These are phyloP conservation scores for Danio jaintianensis DNA, from an alignment of 2,797 vertebrate genomes.

Conservation along the genomic window DNA sequence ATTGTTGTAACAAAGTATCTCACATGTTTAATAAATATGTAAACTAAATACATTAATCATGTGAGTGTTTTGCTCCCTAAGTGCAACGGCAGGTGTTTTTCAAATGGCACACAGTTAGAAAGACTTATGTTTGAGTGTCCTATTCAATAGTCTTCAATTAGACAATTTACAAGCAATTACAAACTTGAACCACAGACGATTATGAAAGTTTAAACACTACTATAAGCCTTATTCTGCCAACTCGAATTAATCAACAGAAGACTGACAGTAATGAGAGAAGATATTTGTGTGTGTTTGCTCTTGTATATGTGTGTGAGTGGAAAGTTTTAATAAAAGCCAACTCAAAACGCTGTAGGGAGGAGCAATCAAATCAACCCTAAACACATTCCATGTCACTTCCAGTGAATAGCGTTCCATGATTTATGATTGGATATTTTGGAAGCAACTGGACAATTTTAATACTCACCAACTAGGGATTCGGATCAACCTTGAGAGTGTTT, in stretches of 20 bases:
- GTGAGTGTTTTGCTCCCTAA: background rate
- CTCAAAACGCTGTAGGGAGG: background rate
- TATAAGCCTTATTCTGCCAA: conserved; percentile 13
- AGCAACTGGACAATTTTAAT: conserved; percentile 16
- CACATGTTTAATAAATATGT: no score
- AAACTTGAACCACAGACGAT: conserved; percentile 2
- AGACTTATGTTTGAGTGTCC: background rate
- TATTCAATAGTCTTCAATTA: conserved; percentile 1
- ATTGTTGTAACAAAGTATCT: no score
- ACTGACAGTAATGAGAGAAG: conserved; percentile 13
- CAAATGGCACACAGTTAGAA: background rate
- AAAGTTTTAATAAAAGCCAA: conserved; percentile 30
- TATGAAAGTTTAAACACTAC: conserved; percentile 8
- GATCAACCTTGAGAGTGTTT: conserved; percentile 20
- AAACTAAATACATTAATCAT: no score
- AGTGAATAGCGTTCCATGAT: background rate
- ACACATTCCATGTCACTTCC: conserved; percentile 29
- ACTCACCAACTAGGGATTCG: conserved; percentile 14
- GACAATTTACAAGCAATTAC: background rate
- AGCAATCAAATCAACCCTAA: conserved; percentile 23
- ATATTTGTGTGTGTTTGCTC: background rate
- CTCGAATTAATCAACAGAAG: conserved; percentile 4
- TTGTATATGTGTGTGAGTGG: conserved; percentile 15
- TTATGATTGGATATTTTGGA: conserved; percentile 3
- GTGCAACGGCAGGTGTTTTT: background rate